Conservation (phyloP, 2,888 invertebrate species). For the Lypha dubia region DNA sequence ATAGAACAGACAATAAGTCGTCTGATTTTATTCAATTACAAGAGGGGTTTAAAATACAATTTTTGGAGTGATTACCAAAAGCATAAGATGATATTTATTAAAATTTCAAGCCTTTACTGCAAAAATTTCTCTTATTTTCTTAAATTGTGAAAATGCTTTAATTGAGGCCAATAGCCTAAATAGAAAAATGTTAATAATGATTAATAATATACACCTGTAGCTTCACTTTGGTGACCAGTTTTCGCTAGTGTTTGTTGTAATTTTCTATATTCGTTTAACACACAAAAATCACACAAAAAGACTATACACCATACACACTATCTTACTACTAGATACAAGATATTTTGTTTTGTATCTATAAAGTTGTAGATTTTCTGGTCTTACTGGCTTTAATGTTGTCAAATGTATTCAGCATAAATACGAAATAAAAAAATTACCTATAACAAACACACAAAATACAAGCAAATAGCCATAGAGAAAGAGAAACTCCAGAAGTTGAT, state of each 20-base stretch:
- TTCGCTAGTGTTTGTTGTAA: constrained; percentile 19
- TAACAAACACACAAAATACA: constrained; percentile 20
- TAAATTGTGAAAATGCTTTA: constrained; percentile 26
- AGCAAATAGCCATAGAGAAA: constrained; percentile 21
- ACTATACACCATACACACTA: constrained; percentile 32
- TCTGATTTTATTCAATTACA: constrained; percentile 27
- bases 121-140: constrained; percentile 32
- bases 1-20: constrained; percentile 66
- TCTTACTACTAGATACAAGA: constrained; percentile 21
- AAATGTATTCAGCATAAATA: constrained; percentile 63
- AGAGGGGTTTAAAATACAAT: not conserved
- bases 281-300: constrained; percentile 39
- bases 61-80: constrained; percentile 45
- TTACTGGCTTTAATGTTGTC: constrained; percentile 57
- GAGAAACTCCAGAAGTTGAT: constrained; percentile 52
- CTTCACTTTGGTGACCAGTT: constrained; percentile 68
- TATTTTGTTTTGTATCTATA: constrained; percentile 11
- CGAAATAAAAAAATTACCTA: constrained; percentile 46
- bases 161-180: constrained; percentile 64
- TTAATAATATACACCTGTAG: constrained; percentile 68
- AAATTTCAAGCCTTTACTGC: constrained; percentile 45
- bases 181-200: constrained; percentile 35
- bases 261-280: constrained; percentile 27
- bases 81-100: constrained; percentile 39
- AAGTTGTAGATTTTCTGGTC: constrained; percentile 61